Conservation (phyloP, 2,113 vertebrate genomes). For the Jaculus jaculus region DNA sequence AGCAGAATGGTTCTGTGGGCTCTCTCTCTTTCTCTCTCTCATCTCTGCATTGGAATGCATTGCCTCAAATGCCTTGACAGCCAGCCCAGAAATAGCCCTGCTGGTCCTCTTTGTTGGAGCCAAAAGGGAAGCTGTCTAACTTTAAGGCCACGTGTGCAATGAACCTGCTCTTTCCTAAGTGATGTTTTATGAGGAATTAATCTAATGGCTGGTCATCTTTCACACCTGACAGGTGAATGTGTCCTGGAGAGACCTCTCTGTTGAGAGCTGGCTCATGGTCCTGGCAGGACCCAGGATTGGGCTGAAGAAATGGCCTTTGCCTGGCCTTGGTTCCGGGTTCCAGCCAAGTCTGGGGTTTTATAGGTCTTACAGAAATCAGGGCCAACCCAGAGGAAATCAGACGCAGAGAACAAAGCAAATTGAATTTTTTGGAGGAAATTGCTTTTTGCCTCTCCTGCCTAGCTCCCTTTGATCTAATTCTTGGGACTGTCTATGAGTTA, state of each 20-base stretch:
- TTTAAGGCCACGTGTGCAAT: slow-evolving; percentile 30
- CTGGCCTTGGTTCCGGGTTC: background rate
- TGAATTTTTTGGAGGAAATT: slow-evolving; percentile 57
- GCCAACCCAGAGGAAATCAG: slow-evolving; percentile 43
- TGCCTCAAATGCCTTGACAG: background rate
- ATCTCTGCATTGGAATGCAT: background rate
- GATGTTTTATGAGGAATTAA: slow-evolving; percentile 63
- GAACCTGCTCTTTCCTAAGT: slow-evolving; percentile 53
- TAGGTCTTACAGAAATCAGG: slow-evolving; percentile 26
- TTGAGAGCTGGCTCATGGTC: background rate
- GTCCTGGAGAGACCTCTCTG: slow-evolving; percentile 21
- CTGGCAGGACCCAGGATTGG: background rate
- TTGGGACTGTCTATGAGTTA: slow-evolving; percentile 46
- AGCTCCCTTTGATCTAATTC: slow-evolving; percentile 61
- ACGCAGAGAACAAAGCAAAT: slow-evolving; percentile 51
- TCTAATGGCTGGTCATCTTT: slow-evolving; percentile 54
- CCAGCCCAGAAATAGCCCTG: background rate
- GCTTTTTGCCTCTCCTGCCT: slow-evolving; percentile 44
- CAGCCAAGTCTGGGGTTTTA: background rate
- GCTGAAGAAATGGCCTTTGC: background rate
- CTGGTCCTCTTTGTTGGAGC: background rate
- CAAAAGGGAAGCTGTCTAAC: slow-evolving; percentile 48
- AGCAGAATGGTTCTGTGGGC: background rate
- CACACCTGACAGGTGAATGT: background rate
- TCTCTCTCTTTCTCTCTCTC: background rate